Evolutionary conservation across 1,140 invertebrate genomes (phyloP).

Genomic region (Pristionchus pacificus): DNA sequence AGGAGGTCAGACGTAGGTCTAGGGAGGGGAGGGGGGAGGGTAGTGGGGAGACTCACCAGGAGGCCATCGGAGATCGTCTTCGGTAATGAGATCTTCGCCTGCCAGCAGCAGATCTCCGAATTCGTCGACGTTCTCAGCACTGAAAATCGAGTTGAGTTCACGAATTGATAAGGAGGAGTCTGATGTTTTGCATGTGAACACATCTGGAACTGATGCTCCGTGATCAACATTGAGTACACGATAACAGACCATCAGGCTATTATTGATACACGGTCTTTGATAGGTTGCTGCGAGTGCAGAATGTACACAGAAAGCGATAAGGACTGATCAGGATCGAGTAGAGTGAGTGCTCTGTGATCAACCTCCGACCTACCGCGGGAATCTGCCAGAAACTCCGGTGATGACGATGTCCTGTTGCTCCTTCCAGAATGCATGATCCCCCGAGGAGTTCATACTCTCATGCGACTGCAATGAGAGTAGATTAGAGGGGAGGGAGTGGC

Average conservation of each 20-base stretch:
- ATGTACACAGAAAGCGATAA: too few relatives aligned
- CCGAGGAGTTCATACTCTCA: constrained; percentile 47
- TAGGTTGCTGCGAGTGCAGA: too few relatives aligned
- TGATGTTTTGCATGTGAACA: too few relatives aligned
- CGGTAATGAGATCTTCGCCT: constrained; percentile 80
- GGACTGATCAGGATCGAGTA: too few relatives aligned
- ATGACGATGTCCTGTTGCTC: constrained; percentile 76
- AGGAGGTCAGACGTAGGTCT: constrained; percentile 9
- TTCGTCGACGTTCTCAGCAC: constrained; percentile 79
- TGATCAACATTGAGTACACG: too few relatives aligned
- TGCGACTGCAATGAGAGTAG: constrained; percentile 45
- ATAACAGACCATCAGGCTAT: too few relatives aligned
- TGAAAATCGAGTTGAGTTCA: constrained; percentile 8
- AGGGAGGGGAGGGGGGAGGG: background rate
- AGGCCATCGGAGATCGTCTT: constrained; percentile 76
- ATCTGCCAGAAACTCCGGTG: constrained; percentile 79
- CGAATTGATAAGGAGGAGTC: background rate
- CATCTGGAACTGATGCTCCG: too few relatives aligned
- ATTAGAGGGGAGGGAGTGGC: background rate
- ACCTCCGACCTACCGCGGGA: constrained; percentile 66
- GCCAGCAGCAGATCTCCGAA: constrained; percentile 80
- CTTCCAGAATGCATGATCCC: constrained; percentile 45
- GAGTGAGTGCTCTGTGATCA: background rate
- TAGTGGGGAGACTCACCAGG: constrained; percentile 38
- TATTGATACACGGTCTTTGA: too few relatives aligned